Conservation (phyloP, 2,797 vertebrate genomes). For the Liasis olivaceus region DNA sequence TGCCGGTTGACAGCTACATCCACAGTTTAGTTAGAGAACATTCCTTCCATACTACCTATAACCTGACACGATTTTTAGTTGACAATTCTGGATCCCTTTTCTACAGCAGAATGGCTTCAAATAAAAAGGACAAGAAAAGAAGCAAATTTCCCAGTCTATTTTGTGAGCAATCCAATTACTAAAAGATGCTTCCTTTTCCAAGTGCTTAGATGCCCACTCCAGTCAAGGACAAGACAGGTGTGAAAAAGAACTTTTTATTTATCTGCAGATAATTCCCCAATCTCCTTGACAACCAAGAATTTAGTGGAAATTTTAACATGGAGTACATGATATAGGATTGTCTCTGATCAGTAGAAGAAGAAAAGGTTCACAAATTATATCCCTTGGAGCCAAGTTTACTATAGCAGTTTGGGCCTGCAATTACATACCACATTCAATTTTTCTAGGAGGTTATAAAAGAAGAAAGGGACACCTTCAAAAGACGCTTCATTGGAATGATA, state of each 20-base stretch:
- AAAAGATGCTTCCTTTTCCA: neutral
- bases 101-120: neutral
- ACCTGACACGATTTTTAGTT: neutral
- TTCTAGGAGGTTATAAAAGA: neutral
- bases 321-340: constrained; percentile 11
- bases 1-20: neutral
- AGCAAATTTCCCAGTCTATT: too few relatives aligned
- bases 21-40: neutral
- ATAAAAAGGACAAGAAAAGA: neutral
- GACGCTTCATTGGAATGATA: neutral
- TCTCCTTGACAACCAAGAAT: constrained; percentile 52
- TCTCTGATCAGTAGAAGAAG: rapidly evolving
- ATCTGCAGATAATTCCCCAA: neutral
- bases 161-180: neutral
- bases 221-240: rapidly evolving
- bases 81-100: neutral
- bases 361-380: neutral
- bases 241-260: neutral
- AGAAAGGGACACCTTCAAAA: neutral
- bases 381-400: rapidly evolving
- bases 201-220: rapidly evolving
- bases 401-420: rapidly evolving
- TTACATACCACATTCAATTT: neutral
- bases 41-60: neutral
- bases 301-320: neutral